Percentiles rank a stretch among this genome's conserved stretches.
Conservation (phyloP, 2,888 invertebrate species). For the Trichopria drosophilae region DNA sequence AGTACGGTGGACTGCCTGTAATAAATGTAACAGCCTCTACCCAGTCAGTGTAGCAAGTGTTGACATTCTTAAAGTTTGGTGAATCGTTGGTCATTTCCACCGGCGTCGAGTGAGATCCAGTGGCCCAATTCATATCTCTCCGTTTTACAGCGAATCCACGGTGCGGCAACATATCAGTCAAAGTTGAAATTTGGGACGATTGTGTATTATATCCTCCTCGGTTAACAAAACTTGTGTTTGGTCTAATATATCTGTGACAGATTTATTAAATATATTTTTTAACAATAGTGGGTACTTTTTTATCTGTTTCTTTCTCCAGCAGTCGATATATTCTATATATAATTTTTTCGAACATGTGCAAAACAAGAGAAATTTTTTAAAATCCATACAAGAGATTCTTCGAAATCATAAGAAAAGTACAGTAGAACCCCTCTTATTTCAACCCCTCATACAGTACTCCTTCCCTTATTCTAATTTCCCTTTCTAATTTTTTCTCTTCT, state of each 20-base stretch:
- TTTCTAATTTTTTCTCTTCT: no score
- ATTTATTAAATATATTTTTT: no score
- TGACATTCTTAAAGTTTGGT: conserved; percentile 21
- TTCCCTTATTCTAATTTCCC: no score
- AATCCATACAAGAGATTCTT: no score
- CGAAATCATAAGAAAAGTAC: no score
- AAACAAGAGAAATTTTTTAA: no score
- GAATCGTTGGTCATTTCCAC: conserved; percentile 33
- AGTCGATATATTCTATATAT: no score
- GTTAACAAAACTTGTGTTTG: conserved; percentile 31
- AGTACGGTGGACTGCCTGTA: conserved; percentile 27
- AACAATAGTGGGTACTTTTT: no score
- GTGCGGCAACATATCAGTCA: conserved; percentile 36
- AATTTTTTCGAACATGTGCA: no score
- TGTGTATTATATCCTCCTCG: conserved; percentile 27
- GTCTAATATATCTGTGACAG: conserved; percentile 26
- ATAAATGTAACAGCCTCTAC: conserved; percentile 27
- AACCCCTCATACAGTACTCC: no score
- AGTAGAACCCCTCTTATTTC: no score
- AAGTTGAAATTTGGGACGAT: conserved; percentile 29
- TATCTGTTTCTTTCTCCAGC: no score
- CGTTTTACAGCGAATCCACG: conserved; percentile 31
- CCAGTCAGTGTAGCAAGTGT: conserved; percentile 33
- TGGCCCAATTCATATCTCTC: conserved; percentile 31
- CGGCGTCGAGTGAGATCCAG: conserved; percentile 27